A percentile compares a stretch with the other conserved stretches of the same genome.
phyloP scores from a whole-genome alignment of 2,888 invertebrate species.

The Aphidoletes aphidimyza region DNA sequence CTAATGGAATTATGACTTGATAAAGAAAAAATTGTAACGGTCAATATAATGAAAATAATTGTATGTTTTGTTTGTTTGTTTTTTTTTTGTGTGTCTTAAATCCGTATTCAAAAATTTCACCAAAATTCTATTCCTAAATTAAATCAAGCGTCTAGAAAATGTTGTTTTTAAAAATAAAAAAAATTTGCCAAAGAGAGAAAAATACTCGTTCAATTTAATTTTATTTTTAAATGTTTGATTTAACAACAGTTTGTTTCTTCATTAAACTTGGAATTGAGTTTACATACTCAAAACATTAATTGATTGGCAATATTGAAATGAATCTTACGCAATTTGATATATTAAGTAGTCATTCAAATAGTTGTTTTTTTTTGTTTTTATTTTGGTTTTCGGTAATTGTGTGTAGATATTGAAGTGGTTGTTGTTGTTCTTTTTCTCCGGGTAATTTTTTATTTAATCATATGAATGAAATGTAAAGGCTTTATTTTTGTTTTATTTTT shows the following conservation, averaged over 20 bases:
- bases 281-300: too few species aligned
- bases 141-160: neutral
- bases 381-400: too few species aligned
- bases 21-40: neutral
- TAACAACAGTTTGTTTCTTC: neutral
- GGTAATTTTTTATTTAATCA: neutral
- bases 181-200: neutral
- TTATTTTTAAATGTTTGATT: slow-evolving; percentile 30
- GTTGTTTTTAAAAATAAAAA: neutral
- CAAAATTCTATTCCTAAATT: neutral
- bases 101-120: too few species aligned
- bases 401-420: neutral
- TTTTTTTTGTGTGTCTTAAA: too few species aligned
- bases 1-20: neutral
- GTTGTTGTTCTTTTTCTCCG: neutral
- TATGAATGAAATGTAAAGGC: slow-evolving; percentile 45
- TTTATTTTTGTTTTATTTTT: neutral
- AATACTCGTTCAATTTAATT: neutral
- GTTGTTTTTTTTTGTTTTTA: neutral
- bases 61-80: too few species aligned
- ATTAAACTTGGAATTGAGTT: neutral
- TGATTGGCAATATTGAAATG: too few species aligned
- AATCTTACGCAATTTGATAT: neutral
- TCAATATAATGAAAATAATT: neutral
- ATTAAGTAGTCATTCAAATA: neutral